Evolutionary conservation across 1,140 invertebrate species (phyloP).

Genomic region (Harpegnathos saltator): DNA sequence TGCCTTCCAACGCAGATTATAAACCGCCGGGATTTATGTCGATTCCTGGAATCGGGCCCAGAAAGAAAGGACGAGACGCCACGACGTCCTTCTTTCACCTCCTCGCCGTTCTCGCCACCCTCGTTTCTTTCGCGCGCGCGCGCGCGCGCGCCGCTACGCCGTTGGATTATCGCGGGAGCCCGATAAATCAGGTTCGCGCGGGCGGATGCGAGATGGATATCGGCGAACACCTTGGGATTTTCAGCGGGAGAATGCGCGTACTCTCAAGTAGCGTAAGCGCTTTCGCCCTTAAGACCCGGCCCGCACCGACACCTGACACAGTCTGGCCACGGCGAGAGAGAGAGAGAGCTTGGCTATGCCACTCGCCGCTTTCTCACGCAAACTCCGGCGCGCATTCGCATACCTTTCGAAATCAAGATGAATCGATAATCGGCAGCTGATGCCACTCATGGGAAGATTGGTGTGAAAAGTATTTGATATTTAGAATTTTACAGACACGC

Average conservation of each 20-base stretch:
- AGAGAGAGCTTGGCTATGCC: not conserved
- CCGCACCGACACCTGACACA: not conserved
- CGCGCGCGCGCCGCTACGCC: conserved; percentile 46
- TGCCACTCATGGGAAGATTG: not conserved
- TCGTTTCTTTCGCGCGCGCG: conserved; percentile 62
- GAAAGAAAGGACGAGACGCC: conserved; percentile 53
- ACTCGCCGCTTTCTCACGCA: too few relatives aligned
- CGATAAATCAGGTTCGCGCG: conserved; percentile 82
- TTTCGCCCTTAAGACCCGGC: conserved; percentile 9
- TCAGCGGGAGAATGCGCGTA: conserved; percentile 19
- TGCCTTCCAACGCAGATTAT: conserved; percentile 82
- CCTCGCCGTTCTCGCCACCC: conserved; percentile 51
- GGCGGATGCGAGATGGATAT: conserved; percentile 79
- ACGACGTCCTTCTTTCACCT: conserved; percentile 63
- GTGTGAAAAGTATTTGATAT: not conserved
- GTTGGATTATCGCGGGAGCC: conserved; percentile 76
- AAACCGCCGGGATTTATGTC: conserved; percentile 84
- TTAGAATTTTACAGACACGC: too few relatives aligned
- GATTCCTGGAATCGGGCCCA: conserved; percentile 81
- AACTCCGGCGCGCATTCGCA: too few relatives aligned
- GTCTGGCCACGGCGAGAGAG: too few relatives aligned
- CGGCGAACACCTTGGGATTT: conserved; percentile 52
- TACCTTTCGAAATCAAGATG: too few relatives aligned
- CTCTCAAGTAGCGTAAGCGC: not conserved
- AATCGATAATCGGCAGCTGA: not conserved